phyloP scores from a whole-genome alignment of 2,113 vertebrate genomes.

The Cacatua alba region DNA sequence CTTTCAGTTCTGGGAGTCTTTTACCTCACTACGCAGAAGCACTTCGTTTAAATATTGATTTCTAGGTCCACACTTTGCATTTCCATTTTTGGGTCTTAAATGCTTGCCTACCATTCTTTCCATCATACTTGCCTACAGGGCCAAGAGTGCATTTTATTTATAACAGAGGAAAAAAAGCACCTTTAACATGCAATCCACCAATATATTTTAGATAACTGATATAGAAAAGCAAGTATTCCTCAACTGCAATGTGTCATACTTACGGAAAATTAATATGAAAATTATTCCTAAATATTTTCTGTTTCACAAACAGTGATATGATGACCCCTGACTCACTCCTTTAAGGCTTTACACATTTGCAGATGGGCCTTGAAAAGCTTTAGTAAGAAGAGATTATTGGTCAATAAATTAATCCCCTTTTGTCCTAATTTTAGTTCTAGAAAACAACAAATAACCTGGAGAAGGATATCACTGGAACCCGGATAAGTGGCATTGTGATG shows the following conservation, averaged over 20 bases:
- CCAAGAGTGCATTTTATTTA: background rate
- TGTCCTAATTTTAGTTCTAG: background rate
- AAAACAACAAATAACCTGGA: background rate
- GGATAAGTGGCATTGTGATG: background rate
- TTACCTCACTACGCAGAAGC: background rate
- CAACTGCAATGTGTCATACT: background rate
- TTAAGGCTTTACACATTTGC: background rate
- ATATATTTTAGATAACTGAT: background rate
- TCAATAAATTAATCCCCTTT: constrained; percentile 1
- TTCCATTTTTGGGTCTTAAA: background rate
- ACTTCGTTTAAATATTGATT: background rate
- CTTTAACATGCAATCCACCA: background rate
- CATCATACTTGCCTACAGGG: background rate
- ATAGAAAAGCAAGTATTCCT: background rate
- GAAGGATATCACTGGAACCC: background rate
- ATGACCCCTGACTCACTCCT: background rate
- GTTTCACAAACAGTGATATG: background rate
- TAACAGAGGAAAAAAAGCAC: background rate
- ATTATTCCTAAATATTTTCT: background rate
- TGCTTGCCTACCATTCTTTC: background rate
- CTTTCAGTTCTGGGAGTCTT: background rate
- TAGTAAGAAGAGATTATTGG: background rate
- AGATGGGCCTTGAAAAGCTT: background rate
- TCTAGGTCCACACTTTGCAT: background rate
- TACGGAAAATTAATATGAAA: background rate